A percentile compares a stretch with the other conserved stretches of the same genome.
Conservation (phyloP, 2,888 invertebrate genomes). For the Gortyna flavago region DNA sequence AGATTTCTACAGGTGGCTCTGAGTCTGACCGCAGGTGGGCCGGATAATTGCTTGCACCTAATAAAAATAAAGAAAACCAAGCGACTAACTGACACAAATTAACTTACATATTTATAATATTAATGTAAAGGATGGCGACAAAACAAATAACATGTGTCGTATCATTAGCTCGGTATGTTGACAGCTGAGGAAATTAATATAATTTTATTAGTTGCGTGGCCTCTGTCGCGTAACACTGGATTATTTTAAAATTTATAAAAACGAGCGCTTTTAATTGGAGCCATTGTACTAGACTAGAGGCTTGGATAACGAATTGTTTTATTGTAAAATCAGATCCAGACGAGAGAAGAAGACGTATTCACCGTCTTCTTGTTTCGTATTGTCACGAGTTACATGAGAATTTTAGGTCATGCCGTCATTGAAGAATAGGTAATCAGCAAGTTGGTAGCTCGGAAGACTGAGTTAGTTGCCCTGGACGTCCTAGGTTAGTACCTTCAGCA, state of each 20-base stretch:
- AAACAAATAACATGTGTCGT: slow-evolving; percentile 60
- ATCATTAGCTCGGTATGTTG: slow-evolving; percentile 51
- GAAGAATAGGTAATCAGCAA: neutral
- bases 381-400: neutral
- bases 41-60: neutral
- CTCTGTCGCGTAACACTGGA: slow-evolving; percentile 41
- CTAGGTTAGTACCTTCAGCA: neutral
- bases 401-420: neutral
- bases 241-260: slow-evolving; percentile 24
- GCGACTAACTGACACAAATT: slow-evolving; percentile 1
- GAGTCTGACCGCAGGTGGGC: neutral
- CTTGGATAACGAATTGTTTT: slow-evolving; percentile 16
- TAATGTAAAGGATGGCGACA: slow-evolving; percentile 49
- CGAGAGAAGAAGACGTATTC: neutral
- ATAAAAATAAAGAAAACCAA: slow-evolving; percentile 10
- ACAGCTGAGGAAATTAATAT: slow-evolving; percentile 62
- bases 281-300: neutral
- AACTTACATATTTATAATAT: neutral
- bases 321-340: slow-evolving; percentile 15
- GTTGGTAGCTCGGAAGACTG: neutral
- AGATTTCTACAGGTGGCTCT: neutral
- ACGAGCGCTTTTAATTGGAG: slow-evolving; percentile 13
- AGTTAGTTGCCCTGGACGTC: neutral
- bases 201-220: slow-evolving; percentile 41
- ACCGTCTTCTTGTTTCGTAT: neutral